phyloP scores from a whole-genome alignment of 2,797 vertebrate species.

The Bufotes viridis region DNA sequence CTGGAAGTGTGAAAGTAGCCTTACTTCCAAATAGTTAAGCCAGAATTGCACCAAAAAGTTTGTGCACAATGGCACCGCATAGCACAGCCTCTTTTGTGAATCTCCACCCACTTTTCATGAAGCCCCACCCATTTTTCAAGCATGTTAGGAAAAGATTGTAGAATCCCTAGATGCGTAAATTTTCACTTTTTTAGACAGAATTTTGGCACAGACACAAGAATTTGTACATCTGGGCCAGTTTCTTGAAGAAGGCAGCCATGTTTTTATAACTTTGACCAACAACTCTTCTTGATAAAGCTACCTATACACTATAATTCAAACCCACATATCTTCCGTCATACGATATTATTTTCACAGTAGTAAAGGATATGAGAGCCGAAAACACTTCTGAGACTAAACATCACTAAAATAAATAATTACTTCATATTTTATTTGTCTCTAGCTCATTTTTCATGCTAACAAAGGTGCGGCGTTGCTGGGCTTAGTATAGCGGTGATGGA shows the following conservation, averaged over 20 bases:
- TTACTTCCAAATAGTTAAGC: too few relatives aligned
- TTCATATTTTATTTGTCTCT: constrained; percentile 11
- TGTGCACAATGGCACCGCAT: too few relatives aligned
- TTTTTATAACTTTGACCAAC: background rate
- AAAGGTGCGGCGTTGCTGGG: background rate
- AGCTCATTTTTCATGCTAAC: constrained; percentile 19
- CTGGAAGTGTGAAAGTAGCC: too few relatives aligned
- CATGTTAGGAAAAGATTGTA: too few relatives aligned
- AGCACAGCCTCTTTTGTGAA: too few relatives aligned
- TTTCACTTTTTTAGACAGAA: too few relatives aligned
- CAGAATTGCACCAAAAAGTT: too few relatives aligned
- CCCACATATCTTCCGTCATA: background rate
- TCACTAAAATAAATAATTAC: constrained; percentile 1
- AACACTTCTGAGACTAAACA: background rate
- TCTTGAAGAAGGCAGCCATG: background rate
- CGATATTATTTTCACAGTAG: background rate
- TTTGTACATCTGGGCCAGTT: too few relatives aligned
- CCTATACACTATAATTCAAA: background rate
- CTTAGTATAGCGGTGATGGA: constrained; percentile 43
- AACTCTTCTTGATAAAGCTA: background rate
- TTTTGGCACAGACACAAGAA: too few relatives aligned
- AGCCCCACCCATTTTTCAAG: too few relatives aligned
- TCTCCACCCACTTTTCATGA: too few relatives aligned
- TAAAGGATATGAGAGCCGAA: background rate
- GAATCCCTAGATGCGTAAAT: too few relatives aligned